These are phyloP conservation scores for Lagenorhynchus albirostris DNA, from an alignment of 2,113 vertebrate genomes.

Conservation along the genomic window DNA sequence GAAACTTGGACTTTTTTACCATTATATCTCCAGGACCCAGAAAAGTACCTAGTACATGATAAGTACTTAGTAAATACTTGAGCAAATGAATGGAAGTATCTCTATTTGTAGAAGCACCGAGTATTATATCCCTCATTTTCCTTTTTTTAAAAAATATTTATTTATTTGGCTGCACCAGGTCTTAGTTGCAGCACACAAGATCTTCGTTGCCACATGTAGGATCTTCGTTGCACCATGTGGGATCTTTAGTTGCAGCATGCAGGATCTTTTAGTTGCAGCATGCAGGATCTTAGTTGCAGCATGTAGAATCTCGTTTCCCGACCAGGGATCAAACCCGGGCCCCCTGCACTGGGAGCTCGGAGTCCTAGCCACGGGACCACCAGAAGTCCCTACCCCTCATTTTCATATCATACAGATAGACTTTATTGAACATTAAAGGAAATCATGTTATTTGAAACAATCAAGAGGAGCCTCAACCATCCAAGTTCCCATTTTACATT, in stretches of 20 bases:
- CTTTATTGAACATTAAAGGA: background rate
- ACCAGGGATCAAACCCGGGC: too few relatives aligned
- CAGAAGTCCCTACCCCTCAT: background rate
- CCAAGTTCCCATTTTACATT: background rate
- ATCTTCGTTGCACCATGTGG: too few relatives aligned
- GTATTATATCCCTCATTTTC: background rate
- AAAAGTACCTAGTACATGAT: background rate
- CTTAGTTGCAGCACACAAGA: too few relatives aligned
- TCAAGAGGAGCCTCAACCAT: background rate
- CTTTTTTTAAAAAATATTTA: background rate
- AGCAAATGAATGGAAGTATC: background rate
- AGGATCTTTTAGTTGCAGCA: too few relatives aligned
- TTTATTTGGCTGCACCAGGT: too few relatives aligned
- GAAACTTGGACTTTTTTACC: background rate
- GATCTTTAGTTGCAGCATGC: too few relatives aligned
- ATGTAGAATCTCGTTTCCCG: too few relatives aligned
- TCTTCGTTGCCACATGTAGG: too few relatives aligned
- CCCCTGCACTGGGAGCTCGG: too few relatives aligned
- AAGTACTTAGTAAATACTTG: background rate
- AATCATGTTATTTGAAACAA: constrained; percentile 37
- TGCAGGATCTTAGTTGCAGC: too few relatives aligned
- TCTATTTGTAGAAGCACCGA: background rate
- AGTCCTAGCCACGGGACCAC: too few relatives aligned
- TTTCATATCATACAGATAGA: constrained; percentile 8
- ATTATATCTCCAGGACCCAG: background rate